Conservation (phyloP, 1,140 invertebrate genomes). For the Alviniconcha marisindica region DNA sequence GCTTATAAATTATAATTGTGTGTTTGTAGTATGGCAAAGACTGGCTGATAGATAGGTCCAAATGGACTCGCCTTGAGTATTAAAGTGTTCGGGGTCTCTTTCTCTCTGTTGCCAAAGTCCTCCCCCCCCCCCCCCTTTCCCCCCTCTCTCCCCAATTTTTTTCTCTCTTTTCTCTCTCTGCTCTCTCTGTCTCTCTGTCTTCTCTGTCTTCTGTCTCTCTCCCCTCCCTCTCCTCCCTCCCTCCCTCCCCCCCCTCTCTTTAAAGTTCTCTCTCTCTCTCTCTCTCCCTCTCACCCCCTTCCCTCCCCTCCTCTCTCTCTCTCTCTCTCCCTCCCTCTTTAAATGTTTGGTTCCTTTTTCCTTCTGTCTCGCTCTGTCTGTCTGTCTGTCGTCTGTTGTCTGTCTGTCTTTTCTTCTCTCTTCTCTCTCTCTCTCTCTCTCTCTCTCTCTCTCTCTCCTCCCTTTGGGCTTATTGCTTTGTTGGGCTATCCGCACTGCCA, state of each 20-base stretch:
- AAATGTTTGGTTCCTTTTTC: background rate
- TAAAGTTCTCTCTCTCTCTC: background rate
- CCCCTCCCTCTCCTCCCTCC: background rate
- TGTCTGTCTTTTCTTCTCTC: background rate
- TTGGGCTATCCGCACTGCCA: too few species aligned
- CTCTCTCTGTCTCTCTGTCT: background rate
- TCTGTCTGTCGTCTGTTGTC: background rate
- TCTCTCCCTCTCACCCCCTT: background rate
- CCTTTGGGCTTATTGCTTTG: too few species aligned
- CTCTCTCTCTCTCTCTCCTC: background rate
- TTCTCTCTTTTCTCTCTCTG: background rate
- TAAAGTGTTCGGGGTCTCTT: background rate
- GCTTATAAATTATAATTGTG: too few species aligned
- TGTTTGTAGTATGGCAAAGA: too few species aligned
- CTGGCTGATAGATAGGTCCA: too few species aligned
- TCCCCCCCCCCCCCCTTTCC: slow-evolving; percentile 4
- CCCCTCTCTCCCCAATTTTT: background rate
- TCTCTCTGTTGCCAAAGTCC: background rate
- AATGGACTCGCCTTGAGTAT: background rate
- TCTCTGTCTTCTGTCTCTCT: background rate
- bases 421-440: background rate
- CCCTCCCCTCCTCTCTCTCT: background rate
- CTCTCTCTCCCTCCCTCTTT: background rate
- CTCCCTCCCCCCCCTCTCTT: background rate
- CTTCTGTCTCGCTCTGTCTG: background rate